Percentiles rank a stretch among this genome's conserved stretches.
Conservation (phyloP, 2,797 vertebrate species). For the Bradypodion ventrale region DNA sequence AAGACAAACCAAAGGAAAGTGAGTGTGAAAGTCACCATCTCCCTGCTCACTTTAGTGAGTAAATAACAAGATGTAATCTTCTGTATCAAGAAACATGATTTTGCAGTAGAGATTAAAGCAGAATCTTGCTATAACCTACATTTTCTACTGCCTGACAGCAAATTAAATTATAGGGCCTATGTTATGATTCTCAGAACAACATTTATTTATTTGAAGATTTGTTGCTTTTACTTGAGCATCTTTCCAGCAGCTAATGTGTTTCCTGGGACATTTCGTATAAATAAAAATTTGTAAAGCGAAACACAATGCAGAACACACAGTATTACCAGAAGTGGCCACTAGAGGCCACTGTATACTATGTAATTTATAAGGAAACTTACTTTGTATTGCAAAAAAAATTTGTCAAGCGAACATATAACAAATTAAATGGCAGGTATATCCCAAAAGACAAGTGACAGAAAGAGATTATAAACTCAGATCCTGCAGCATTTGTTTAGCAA, state of each 20-base stretch:
- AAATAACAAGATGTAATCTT: not conserved
- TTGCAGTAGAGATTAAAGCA: not conserved
- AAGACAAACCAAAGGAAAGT: not conserved
- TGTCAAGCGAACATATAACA: not conserved
- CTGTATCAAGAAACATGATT: slow-evolving; percentile 6
- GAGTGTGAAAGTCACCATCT: not conserved
- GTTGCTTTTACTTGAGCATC: not conserved
- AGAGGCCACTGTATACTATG: no score
- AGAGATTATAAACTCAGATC: not conserved
- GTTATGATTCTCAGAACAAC: not conserved
- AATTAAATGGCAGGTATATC: not conserved
- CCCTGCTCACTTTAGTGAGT: not conserved
- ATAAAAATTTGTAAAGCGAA: no score
- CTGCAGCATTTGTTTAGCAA: not conserved
- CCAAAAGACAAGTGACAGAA: not conserved
- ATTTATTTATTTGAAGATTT: slow-evolving; percentile 21
- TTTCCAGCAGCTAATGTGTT: no score
- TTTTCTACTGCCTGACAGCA: not conserved
- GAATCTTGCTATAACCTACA: not conserved
- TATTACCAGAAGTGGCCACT: no score
- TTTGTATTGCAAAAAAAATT: no score
- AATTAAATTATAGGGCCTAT: not conserved
- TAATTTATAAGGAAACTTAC: no score
- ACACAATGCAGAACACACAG: no score
- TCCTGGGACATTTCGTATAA: no score